phyloP scores from a whole-genome alignment of 2,888 invertebrate species.

The Drosophila peninsularis region DNA sequence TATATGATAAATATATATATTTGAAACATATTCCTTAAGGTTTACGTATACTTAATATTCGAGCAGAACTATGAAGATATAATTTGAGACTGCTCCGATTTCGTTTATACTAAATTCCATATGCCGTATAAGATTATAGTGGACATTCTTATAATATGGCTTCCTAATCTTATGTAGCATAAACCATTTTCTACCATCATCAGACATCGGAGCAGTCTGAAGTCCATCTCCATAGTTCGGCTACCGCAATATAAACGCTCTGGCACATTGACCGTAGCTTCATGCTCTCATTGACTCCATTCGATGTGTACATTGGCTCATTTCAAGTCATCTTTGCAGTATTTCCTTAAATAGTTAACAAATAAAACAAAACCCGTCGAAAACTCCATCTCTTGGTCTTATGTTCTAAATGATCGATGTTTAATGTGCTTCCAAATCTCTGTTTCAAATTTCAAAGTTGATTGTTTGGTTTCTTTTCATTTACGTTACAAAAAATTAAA shows the following conservation, averaged over 20 bases:
- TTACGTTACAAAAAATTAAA: conserved; percentile 29
- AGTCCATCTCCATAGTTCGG: background rate
- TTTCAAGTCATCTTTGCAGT: conserved; percentile 37
- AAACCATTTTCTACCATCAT: too few species aligned
- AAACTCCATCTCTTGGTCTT: conserved; percentile 46
- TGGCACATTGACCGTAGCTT: background rate
- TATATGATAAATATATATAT: too few species aligned
- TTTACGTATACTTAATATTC: background rate
- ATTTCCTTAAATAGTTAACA: conserved; percentile 46
- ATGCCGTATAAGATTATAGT: too few species aligned
- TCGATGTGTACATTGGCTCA: conserved; percentile 54
- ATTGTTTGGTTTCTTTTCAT: conserved; percentile 46
- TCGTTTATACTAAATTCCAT: too few species aligned
- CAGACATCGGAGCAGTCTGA: background rate
- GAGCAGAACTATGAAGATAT: background rate
- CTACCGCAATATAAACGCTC: conserved; percentile 6
- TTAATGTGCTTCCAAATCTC: conserved; percentile 74
- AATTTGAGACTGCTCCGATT: too few species aligned
- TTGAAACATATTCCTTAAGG: background rate
- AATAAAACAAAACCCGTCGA: conserved; percentile 25
- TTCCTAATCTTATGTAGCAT: too few species aligned
- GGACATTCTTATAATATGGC: too few species aligned
- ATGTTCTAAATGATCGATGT: conserved; percentile 72
- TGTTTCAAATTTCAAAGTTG: conserved; percentile 61
- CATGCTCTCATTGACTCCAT: conserved; percentile 30